These are phyloP conservation scores for Metaphire vulgaris DNA, from an alignment of 1,140 invertebrate species.

Conservation along the genomic window DNA sequence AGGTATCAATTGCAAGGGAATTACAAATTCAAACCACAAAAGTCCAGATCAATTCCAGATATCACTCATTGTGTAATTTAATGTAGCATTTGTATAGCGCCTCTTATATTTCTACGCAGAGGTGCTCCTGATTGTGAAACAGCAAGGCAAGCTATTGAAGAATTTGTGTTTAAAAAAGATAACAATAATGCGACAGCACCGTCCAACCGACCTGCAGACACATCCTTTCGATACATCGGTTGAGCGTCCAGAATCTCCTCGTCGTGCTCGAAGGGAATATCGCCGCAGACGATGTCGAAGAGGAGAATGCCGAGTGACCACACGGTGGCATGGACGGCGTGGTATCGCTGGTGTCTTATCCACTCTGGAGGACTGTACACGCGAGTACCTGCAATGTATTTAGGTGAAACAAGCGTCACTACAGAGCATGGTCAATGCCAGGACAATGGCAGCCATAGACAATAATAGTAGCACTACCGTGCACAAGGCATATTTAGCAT, in stretches of 20 bases:
- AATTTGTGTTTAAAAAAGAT: not conserved
- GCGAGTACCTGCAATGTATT: constrained; percentile 56
- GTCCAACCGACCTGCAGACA: constrained; percentile 50
- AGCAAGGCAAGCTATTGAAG: not conserved
- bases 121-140: no score
- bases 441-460: no score
- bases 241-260: constrained; percentile 59
- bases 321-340: constrained; percentile 60
- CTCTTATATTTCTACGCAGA: no score
- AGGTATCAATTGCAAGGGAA: no score
- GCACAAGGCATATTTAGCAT: no score
- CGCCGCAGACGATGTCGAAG: constrained; percentile 67
- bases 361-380: constrained; percentile 68
- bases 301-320: constrained; percentile 66
- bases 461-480: no score
- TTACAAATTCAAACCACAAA: not conserved
- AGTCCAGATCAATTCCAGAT: not conserved
- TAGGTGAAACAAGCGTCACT: not conserved
- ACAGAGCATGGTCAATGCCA: not conserved
- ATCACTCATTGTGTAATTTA: not conserved
- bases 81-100: not conserved
- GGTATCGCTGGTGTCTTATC: constrained; percentile 59
- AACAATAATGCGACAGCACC: not conserved
- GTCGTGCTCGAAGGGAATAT: constrained; percentile 66
- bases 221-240: constrained; percentile 50